Evolutionary conservation across 2,113 vertebrate species (phyloP).

Genomic region (Acinonyx jubatus): DNA sequence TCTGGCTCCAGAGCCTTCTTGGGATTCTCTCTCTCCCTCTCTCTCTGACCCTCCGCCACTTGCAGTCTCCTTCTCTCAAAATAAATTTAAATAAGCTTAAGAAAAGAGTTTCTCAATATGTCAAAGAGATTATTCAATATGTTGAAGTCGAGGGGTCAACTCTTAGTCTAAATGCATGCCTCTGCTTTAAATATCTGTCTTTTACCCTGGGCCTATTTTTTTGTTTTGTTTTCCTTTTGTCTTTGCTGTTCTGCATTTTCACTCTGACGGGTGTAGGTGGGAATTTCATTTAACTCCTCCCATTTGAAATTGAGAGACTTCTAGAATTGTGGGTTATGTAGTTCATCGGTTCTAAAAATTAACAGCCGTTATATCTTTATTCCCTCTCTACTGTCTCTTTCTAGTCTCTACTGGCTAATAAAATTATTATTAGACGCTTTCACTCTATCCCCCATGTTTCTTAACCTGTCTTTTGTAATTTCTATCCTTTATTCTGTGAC

Average conservation of each 20-base stretch:
- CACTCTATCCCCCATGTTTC: not conserved
- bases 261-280: not conserved
- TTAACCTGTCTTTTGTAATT: slow-evolving; percentile 15
- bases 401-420: not conserved
- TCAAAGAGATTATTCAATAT: not conserved
- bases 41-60: no score
- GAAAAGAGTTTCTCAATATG: not conserved
- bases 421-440: not conserved
- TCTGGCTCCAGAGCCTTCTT: no score
- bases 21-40: no score
- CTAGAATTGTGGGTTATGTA: not conserved
- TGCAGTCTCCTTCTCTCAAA: no score
- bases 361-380: not conserved
- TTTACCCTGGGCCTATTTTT: not conserved
- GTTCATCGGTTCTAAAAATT: not conserved
- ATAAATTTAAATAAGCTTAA: no score
- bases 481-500: not conserved
- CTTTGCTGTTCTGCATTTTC: not conserved
- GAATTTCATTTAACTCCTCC: not conserved
- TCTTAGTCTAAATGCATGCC: not conserved
- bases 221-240: not conserved
- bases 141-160: not conserved
- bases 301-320: not conserved
- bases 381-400: not conserved
- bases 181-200: not conserved